Conservation (phyloP, 35 echinoderm and acorn worm genomes). For the Apostichopus californicus region DNA sequence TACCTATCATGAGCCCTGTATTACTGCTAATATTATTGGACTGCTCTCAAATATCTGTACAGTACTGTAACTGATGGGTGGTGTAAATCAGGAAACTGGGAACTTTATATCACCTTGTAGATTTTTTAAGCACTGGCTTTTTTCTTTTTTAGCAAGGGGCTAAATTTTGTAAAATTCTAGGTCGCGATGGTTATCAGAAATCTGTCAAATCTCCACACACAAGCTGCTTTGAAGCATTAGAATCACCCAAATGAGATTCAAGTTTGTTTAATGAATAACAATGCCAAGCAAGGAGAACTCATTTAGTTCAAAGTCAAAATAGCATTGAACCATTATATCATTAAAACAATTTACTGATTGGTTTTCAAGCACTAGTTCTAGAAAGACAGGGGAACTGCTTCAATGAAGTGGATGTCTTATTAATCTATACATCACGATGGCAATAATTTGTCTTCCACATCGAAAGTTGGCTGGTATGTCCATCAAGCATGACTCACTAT, state of each 20-base stretch:
- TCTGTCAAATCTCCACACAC: background rate
- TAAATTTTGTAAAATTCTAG: background rate
- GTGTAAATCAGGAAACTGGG: too few species aligned
- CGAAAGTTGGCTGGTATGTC: conserved; percentile 1
- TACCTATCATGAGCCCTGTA: too few species aligned
- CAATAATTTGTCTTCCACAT: background rate
- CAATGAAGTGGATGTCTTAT: background rate
- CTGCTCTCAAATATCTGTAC: too few species aligned
- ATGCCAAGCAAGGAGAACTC: background rate
- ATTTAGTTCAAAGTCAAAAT: background rate
- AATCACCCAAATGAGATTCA: background rate
- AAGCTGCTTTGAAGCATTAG: background rate
- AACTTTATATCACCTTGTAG: too few species aligned
- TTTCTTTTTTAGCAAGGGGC: too few species aligned
- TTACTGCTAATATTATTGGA: too few species aligned
- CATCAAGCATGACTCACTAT: background rate
- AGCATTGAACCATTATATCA: background rate
- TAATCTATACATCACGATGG: background rate
- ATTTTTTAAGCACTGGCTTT: too few species aligned
- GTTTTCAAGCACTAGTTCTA: background rate
- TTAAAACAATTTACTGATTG: background rate
- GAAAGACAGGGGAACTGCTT: background rate
- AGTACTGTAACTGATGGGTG: too few species aligned
- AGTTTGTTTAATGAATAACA: background rate
- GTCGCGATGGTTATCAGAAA: background rate